A percentile compares a stretch with the other conserved stretches of the same genome.
Evolutionary conservation across 2,113 vertebrate genomes (phyloP).

Genomic region (Muscicapa adusta): DNA sequence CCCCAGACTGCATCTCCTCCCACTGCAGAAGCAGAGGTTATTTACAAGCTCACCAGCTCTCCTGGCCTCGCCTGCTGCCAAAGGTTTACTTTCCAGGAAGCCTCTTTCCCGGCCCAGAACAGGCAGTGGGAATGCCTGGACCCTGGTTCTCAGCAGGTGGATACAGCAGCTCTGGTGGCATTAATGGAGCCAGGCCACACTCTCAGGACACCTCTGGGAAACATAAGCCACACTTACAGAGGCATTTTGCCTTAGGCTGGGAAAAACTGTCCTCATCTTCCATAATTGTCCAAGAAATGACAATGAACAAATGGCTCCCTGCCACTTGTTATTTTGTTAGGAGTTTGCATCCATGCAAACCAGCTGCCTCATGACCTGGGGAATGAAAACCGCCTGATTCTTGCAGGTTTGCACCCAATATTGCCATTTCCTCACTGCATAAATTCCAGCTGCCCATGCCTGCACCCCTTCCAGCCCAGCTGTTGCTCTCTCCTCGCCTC

Average conservation of each 20-base stretch:
- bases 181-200: rapidly evolving
- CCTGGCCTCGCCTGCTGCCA: neutral
- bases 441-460: neutral
- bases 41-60: neutral
- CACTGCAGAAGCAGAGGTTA: neutral
- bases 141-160: neutral
- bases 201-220: neutral
- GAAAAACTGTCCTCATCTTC: neutral
- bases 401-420: neutral
- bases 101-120: neutral
- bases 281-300: neutral
- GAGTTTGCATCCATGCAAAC: neutral
- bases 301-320: neutral
- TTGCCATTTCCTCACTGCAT: neutral
- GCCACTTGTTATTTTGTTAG: neutral
- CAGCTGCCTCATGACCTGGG: neutral
- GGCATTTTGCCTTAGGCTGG: neutral
- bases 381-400: neutral
- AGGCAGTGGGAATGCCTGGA: neutral
- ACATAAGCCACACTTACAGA: neutral
- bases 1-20: neutral
- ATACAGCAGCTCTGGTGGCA: neutral
- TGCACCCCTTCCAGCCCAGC: neutral
- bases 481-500: neutral
- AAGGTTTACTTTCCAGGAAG: neutral